These are phyloP conservation scores for Cetonia aurata DNA, from an alignment of 2,888 invertebrate species.

Conservation along the genomic window DNA sequence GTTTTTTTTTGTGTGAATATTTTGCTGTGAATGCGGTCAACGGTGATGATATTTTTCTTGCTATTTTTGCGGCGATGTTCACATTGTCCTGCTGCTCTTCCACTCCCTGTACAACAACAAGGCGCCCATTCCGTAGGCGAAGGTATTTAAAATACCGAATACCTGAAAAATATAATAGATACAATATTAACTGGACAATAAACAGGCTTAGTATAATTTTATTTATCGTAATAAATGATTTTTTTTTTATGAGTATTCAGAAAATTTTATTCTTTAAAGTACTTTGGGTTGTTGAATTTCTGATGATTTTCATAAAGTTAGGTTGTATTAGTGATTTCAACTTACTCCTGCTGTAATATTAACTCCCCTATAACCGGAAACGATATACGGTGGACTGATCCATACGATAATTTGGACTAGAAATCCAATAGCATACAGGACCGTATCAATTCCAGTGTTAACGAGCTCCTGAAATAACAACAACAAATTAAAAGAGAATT, in stretches of 20 bases:
- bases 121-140: constrained; percentile 82
- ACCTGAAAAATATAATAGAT: constrained; percentile 68
- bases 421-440: constrained; percentile 84
- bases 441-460: constrained; percentile 77
- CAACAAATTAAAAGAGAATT: constrained; percentile 3
- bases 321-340: constrained; percentile 49
- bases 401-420: constrained; percentile 81
- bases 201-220: background rate
- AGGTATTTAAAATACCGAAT: constrained; percentile 85
- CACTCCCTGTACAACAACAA: constrained; percentile 82
- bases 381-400: constrained; percentile 65
- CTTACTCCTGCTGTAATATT: constrained; percentile 86
- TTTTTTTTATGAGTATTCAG: too few species aligned
- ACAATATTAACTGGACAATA: constrained; percentile 12
- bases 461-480: constrained; percentile 79
- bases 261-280: too few species aligned
- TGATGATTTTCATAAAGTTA: background rate
- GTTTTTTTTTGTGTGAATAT: constrained; percentile 17
- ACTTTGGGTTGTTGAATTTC: too few species aligned
- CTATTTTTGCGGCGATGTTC: constrained; percentile 45
- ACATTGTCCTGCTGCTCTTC: constrained; percentile 69
- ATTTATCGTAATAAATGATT: too few species aligned
- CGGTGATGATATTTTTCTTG: constrained; percentile 26
- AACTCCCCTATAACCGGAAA: constrained; percentile 63
- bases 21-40: constrained; percentile 24